Percentiles rank a stretch among this genome's conserved stretches.
These are phyloP conservation scores for Pomacea canaliculata DNA, from an alignment of 2,888 invertebrate species.

Conservation along the genomic window DNA sequence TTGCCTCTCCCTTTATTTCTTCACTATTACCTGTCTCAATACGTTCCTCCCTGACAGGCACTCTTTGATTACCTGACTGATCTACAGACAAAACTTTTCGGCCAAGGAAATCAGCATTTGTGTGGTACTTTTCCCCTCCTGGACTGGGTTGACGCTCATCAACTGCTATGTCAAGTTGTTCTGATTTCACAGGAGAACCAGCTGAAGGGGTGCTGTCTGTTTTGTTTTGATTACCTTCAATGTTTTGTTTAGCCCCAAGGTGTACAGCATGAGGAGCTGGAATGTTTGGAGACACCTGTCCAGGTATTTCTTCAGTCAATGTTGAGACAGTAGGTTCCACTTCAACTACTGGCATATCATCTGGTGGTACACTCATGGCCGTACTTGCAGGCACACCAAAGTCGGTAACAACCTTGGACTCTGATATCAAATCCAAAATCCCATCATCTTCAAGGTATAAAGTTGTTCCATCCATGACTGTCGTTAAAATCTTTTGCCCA, in stretches of 20 bases:
- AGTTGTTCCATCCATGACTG: conserved; percentile 15
- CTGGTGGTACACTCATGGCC: conserved; percentile 8
- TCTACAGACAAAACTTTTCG: conserved; percentile 31
- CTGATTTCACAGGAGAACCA: too few species aligned
- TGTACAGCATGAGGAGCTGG: not conserved
- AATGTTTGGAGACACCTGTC: not conserved
- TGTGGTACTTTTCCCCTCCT: conserved; percentile 23
- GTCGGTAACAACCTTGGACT: not conserved
- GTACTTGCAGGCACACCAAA: not conserved
- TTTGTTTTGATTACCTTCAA: not conserved
- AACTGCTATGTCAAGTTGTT: not conserved
- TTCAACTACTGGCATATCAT: not conserved
- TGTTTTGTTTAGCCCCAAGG: not conserved
- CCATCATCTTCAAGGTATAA: conserved; percentile 17
- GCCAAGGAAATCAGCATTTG: conserved; percentile 28
- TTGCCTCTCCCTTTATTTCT: not conserved
- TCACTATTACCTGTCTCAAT: not conserved
- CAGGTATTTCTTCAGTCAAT: not conserved
- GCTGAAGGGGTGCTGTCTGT: not conserved
- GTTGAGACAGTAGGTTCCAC: conserved; percentile 6
- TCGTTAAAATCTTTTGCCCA: conserved; percentile 6
- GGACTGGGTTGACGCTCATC: not conserved
- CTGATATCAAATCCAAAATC: conserved; percentile 14
- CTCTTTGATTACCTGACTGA: not conserved
- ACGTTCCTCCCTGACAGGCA: not conserved